Evolutionary conservation across 2,888 invertebrate species (phyloP).

Genomic region (Dynastes tityus): DNA sequence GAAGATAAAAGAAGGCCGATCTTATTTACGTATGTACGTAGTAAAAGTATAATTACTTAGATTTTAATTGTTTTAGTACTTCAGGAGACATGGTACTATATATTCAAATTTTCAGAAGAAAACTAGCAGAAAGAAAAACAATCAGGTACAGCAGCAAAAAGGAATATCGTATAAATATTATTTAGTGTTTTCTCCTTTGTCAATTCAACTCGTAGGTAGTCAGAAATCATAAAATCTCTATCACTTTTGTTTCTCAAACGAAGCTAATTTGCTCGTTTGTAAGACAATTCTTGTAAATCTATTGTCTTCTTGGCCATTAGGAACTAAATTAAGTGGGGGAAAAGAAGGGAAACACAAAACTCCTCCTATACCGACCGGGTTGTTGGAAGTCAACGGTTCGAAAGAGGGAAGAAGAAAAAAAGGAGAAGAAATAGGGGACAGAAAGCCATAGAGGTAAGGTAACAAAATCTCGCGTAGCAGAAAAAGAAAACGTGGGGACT

Average conservation of each 20-base stretch:
- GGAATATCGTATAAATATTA: neutral
- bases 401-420: conserved; percentile 9
- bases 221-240: conserved; percentile 38
- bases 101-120: no score
- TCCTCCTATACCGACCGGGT: conserved; percentile 19
- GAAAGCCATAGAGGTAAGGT: conserved; percentile 35
- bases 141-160: neutral
- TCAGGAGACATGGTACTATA: no score
- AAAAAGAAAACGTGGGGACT: conserved; percentile 44
- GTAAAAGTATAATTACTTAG: no score
- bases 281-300: conserved; percentile 43
- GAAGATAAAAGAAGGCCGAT: no score
- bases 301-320: conserved; percentile 43
- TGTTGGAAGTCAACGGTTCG: conserved; percentile 34
- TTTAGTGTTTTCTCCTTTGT: neutral
- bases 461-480: conserved; percentile 42
- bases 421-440: conserved; percentile 7
- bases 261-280: conserved; percentile 43
- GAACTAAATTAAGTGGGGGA: conserved; percentile 39
- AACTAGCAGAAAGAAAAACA: neutral
- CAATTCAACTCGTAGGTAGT: conserved; percentile 5
- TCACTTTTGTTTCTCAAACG: conserved; percentile 17
- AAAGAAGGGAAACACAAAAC: conserved; percentile 38
- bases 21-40: no score
- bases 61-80: no score